Evolutionary conservation across 1,140 invertebrate genomes (phyloP), one percentile per base, ranked within the genome.

Genomic region (Scaptomyza montana): DNA sequence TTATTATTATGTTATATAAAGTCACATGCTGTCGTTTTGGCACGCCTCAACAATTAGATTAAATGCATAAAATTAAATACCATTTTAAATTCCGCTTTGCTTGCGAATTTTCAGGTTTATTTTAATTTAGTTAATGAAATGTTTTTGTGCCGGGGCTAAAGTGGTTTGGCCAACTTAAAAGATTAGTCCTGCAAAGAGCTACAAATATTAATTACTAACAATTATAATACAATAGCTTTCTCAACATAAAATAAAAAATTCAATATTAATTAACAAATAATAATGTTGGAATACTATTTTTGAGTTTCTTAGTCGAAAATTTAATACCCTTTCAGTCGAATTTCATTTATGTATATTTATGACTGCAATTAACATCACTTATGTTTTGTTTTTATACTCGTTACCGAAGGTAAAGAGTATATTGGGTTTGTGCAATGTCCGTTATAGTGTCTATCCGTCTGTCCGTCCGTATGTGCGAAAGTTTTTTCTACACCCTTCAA

Each of bases 41-140:
- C 57, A 55, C 57, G 54, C 62, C 46, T 65, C 57, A 71, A 71
- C 81, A 86, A 86, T 86, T 87, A 82, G 78, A 86, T 86, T 86
- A 86, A 87, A 67, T 73, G 74, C 75, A 75, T 75, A 68, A 81
- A 72, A 74, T 74, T 65, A 87, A 87, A 76, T 87, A 71, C 57
- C 78, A 87, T 87, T 86, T 87, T 69, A 87, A 81, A 60, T 71
- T 54, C 47, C 47, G 61, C 78, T 56, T 87, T 62, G 76, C 62
- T 64, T 71, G 80, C 36, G 71, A 71, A 65, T 75, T 75, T 81
- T 74, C 65, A 21, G 69, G 65, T 75, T 81, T 87, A 72, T 87
- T 78, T 86, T 81, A 86, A 86, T 86, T 86, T 81, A 76, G 75
- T 82, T 86, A 86, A 86, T 87, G 63, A 78, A 86, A 75, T 78